phyloP scores from a whole-genome alignment of 1,140 invertebrate genomes.

The Dreissena polymorpha region DNA sequence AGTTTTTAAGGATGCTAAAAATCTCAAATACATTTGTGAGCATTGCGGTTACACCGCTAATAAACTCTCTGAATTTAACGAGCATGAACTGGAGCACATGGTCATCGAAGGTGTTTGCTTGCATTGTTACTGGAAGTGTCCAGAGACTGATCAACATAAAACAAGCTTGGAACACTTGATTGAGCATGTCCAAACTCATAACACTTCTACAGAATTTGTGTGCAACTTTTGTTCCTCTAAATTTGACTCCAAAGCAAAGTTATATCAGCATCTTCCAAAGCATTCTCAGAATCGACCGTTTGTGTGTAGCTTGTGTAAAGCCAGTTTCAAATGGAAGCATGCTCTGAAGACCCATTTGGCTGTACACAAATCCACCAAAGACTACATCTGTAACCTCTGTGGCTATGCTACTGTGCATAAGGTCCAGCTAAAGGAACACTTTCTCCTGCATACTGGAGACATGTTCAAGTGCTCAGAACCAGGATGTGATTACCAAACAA shows the following conservation, averaged over 20 bases:
- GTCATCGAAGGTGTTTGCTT: constrained; percentile 80
- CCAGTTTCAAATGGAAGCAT: constrained; percentile 84
- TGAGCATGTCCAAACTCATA: constrained; percentile 80
- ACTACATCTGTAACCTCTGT: constrained; percentile 83
- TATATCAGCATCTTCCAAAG: constrained; percentile 82
- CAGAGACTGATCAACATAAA: constrained; percentile 60
- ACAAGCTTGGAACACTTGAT: constrained; percentile 75
- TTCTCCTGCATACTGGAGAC: constrained; percentile 82
- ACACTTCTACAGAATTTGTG: constrained; percentile 81
- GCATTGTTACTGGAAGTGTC: constrained; percentile 80
- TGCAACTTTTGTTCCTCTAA: constrained; percentile 81
- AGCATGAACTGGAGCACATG: constrained; percentile 79
- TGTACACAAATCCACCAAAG: constrained; percentile 81
- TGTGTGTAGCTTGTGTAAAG: constrained; percentile 82
- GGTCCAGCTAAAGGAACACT: constrained; percentile 83
- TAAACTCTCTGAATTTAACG: constrained; percentile 66
- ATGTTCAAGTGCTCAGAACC: constrained; percentile 81
- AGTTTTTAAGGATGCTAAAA: too few relatives aligned
- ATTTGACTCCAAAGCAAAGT: constrained; percentile 81
- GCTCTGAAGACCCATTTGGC: constrained; percentile 82
- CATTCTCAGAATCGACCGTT: constrained; percentile 82
- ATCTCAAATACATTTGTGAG: constrained; percentile 64
- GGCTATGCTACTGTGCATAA: constrained; percentile 83
- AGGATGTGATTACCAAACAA: constrained; percentile 79
- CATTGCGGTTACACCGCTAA: constrained; percentile 61